Evolutionary conservation across 2,888 invertebrate species (phyloP).

Genomic region (Dynastes grantii): DNA sequence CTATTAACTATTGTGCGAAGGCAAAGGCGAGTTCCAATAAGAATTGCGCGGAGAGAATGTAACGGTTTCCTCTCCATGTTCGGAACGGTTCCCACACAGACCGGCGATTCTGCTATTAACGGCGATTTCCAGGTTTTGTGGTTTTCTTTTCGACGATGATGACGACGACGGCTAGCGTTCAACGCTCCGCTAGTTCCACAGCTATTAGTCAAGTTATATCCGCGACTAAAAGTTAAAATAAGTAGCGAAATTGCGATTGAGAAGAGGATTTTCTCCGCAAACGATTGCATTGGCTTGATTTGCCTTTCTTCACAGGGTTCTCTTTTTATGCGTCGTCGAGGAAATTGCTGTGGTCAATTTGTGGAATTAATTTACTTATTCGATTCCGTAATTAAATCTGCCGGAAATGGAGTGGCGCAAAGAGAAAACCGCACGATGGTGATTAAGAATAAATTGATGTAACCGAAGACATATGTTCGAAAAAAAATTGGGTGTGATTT

Average conservation of each 20-base stretch:
- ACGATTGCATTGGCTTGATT: background rate
- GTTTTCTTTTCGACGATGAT: slow-evolving; percentile 2
- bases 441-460: background rate
- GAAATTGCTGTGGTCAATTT: slow-evolving; percentile 13
- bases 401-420: background rate
- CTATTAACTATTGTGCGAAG: slow-evolving; percentile 13
- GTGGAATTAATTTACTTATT: slow-evolving; percentile 14
- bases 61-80: slow-evolving; percentile 10
- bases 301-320: background rate
- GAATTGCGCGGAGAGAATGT: slow-evolving; percentile 1
- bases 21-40: background rate
- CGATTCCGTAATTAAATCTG: background rate
- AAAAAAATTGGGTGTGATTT: background rate
- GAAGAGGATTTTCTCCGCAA: background rate
- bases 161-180: background rate
- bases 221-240: no score
- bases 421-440: background rate
- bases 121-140: slow-evolving; percentile 24
- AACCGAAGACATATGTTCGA: background rate
- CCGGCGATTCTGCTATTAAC: slow-evolving; percentile 12
- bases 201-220: no score
- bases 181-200: background rate
- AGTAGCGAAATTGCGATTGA: background rate
- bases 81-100: background rate
- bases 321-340: background rate